Evolutionary conservation across 2,797 vertebrate genomes (phyloP).

Genomic region (Macrochelys suwanniensis): DNA sequence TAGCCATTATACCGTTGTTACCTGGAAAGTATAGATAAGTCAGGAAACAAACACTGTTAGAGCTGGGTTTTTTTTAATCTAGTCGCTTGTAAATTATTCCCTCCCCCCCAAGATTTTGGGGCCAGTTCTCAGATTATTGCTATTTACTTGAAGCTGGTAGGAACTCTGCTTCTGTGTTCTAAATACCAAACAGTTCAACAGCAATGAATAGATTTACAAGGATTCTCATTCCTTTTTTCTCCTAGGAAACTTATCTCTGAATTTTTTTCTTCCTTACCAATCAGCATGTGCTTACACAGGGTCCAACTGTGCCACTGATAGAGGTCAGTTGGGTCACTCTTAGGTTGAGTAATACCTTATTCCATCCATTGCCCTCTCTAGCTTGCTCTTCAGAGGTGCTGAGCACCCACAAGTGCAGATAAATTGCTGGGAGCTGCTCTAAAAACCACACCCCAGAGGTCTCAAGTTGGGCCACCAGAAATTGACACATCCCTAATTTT

Average conservation of each 20-base stretch:
- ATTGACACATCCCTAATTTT: accelerated
- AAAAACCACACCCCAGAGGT: neutral
- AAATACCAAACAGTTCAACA: neutral
- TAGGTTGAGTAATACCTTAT: neutral
- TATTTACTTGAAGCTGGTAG: neutral
- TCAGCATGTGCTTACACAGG: neutral
- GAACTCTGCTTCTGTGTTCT: neutral
- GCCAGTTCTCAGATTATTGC: too few relatives aligned
- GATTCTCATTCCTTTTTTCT: neutral
- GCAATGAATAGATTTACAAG: neutral
- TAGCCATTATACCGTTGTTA: accelerated
- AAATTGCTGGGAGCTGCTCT: accelerated
- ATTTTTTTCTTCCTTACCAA: neutral
- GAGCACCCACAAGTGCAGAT: neutral
- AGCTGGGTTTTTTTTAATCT: neutral
- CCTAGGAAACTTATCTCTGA: neutral
- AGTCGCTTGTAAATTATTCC: neutral
- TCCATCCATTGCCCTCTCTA: neutral
- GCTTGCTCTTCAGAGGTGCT: neutral
- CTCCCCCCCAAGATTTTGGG: accelerated
- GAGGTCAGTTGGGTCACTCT: neutral
- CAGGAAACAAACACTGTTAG: accelerated
- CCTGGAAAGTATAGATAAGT: neutral
- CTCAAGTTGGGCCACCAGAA: accelerated
- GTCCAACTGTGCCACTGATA: neutral